phyloP scores from a whole-genome alignment of 2,888 invertebrate genomes.

The Dryobota labecula region DNA sequence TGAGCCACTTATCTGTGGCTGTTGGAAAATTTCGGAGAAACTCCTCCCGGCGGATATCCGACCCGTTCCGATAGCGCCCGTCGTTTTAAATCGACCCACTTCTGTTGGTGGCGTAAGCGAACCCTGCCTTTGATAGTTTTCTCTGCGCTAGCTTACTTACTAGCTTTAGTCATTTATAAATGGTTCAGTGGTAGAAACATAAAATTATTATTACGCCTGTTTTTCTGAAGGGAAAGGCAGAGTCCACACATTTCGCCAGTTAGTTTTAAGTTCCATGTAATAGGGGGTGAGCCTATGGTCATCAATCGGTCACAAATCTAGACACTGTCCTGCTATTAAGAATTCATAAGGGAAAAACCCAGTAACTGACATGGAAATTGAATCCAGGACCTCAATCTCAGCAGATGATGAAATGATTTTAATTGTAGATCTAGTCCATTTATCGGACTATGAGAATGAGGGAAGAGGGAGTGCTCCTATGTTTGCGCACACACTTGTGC shows the following conservation, averaged over 20 bases:
- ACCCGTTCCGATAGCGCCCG: constrained; percentile 40
- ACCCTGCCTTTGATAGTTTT: constrained; percentile 39
- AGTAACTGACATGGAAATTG: too few species aligned
- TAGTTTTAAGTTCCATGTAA: too few species aligned
- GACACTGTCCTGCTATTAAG: too few species aligned
- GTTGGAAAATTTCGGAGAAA: constrained; percentile 39
- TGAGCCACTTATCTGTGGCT: constrained; percentile 30
- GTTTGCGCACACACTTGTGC: too few species aligned
- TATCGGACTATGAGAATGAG: background rate
- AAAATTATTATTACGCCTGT: too few species aligned
- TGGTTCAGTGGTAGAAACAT: background rate
- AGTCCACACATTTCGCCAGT: too few species aligned
- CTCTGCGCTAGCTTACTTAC: background rate
- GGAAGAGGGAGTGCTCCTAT: background rate
- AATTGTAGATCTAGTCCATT: background rate
- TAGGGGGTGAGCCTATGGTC: too few species aligned
- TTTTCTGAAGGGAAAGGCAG: too few species aligned
- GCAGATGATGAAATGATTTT: too few species aligned
- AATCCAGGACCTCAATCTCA: too few species aligned
- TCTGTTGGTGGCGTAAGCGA: constrained; percentile 32
- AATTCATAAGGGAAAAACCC: too few species aligned
- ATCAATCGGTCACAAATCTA: too few species aligned
- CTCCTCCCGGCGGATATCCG: constrained; percentile 52
- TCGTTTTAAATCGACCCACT: constrained; percentile 51
- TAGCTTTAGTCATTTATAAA: background rate